Conservation (phyloP, 2,888 invertebrate genomes). For the Aphrophora alni region DNA sequence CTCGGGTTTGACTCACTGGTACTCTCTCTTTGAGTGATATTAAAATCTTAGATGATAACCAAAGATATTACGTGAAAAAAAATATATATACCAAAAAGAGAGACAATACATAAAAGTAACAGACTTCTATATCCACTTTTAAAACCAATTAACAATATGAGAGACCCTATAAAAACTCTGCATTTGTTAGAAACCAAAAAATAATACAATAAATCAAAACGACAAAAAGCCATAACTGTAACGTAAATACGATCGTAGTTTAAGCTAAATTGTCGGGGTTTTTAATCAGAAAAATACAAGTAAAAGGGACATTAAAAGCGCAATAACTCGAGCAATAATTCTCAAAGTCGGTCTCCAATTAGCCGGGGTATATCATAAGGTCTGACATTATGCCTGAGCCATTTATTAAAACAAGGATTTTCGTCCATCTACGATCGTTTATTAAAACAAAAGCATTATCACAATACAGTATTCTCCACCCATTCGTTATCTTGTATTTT, state of each 20-base stretch:
- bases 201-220: neutral
- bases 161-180: neutral
- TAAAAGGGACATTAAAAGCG: neutral
- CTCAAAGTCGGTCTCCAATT: neutral
- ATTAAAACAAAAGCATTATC: constrained; percentile 28
- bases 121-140: neutral
- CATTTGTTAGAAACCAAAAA: neutral
- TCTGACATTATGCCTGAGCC: neutral
- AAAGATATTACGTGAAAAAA: no score
- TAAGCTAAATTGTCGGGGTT: neutral
- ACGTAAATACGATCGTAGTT: neutral
- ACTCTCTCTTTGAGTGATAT: no score
- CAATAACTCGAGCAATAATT: neutral
- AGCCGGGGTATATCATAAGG: neutral
- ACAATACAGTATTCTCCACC: neutral
- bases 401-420: constrained; percentile 25
- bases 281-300: neutral
- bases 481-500: constrained; percentile 28
- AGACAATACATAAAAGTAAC: no score
- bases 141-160: neutral
- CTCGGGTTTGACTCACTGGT: no score
- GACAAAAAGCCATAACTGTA: neutral
- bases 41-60: no score
- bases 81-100: no score
- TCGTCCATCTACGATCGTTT: constrained; percentile 20